These are phyloP conservation scores for Eustalomyia histrio DNA, from an alignment of 2,888 invertebrate species.

Conservation along the genomic window DNA sequence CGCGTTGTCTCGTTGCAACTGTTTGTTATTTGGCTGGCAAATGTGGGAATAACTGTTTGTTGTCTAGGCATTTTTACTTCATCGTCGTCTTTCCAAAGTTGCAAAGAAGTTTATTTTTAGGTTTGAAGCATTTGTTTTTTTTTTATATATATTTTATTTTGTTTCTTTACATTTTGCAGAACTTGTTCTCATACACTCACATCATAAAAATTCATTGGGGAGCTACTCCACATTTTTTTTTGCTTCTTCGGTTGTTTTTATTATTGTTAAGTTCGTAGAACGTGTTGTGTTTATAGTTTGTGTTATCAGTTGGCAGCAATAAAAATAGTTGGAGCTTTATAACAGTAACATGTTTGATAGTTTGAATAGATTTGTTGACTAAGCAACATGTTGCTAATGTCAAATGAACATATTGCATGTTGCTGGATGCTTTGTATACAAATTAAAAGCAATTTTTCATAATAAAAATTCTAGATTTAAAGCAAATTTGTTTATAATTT, in stretches of 20 bases:
- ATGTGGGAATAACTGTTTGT: constrained; percentile 66
- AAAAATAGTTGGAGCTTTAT: neutral
- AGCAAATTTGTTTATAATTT: too few species aligned
- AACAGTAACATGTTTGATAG: neutral
- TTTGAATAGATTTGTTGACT: constrained; percentile 28
- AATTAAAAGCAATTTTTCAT: too few species aligned
- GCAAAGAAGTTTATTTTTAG: constrained; percentile 59
- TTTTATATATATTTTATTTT: constrained; percentile 7
- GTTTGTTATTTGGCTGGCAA: constrained; percentile 62
- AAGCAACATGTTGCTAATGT: constrained; percentile 20
- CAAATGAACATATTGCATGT: neutral
- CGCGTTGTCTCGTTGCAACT: constrained; percentile 76
- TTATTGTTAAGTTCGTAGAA: constrained; percentile 11
- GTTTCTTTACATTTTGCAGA: constrained; percentile 36
- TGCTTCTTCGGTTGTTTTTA: constrained; percentile 16
- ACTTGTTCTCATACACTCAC: constrained; percentile 41
- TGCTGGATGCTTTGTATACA: neutral
- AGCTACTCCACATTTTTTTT: constrained; percentile 53
- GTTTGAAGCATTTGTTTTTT: constrained; percentile 59
- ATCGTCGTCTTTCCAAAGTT: constrained; percentile 50
- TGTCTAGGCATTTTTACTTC: constrained; percentile 7
- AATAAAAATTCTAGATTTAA: too few species aligned
- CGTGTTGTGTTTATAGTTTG: constrained; percentile 61
- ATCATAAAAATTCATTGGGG: constrained; percentile 38
- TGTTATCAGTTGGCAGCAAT: constrained; percentile 41